Base-by-base conservation (phyloP, 2,888 invertebrate genomes). In the Drosophila infuscata region DNA sequence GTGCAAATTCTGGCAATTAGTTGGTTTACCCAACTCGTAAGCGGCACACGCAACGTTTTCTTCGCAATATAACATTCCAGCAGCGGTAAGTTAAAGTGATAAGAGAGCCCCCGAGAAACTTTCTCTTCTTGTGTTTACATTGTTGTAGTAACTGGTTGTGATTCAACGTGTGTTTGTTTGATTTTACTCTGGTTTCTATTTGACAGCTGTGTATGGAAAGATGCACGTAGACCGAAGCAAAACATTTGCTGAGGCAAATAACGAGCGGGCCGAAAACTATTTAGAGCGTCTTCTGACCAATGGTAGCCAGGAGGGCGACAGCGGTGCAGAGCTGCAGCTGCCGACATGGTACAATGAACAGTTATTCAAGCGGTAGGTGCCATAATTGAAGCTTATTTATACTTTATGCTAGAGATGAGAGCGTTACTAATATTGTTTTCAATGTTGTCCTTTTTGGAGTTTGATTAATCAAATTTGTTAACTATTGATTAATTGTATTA, bases 331-430 rank as follows among this genome's bases (percentile, higher is more conserved):
- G 4, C 62, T 95, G 81, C 94, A 94, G 70, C 89, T 96, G 57
- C 97, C 96, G 0, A 88, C 94, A 35, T 96, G 95, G 94, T 97
- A 95, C 89, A 95, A 96, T 90, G 95, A 95, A 74, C 92, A 94
- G 64, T 94, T 95, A 89, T 96, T 95, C 87, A 94, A 94, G 90
- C 94, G 94, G 96, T 96, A 88, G 92, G 79, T 79, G 41, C 6
- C 0, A 25, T 20, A 15, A 33, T 46, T 29, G 11, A 32, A 29
- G 41, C 25, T 17, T 25, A 17, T 25, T 5, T 25, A 17, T 17
- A 17, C 17, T 17, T 54, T 17, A 25, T 25, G 17, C 9, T 51
- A n/a, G 30, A 30, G 11, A 29, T 29, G 30, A 15, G 36, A 25
- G 25, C 17, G 17, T 46, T 25, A 8, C 25, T 46, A 29, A 25